These are phyloP conservation scores for Diplazon laetatorius DNA, from an alignment of 2,888 invertebrate genomes.

Conservation along the genomic window DNA sequence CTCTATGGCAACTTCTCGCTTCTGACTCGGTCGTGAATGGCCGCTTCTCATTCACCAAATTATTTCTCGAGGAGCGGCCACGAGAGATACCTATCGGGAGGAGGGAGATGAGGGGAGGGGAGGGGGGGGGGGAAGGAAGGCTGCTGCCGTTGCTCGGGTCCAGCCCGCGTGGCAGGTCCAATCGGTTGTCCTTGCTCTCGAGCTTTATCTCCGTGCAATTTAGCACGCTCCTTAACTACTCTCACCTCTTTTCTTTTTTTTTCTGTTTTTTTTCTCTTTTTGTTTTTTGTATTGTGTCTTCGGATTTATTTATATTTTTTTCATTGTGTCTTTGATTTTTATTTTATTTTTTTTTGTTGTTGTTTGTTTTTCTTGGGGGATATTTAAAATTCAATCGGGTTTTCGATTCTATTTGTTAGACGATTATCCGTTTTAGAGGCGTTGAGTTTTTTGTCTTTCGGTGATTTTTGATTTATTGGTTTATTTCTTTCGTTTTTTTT, in stretches of 20 bases:
- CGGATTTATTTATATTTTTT: neutral
- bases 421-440: no score
- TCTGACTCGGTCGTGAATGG: constrained; percentile 63
- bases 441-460: no score
- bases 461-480: no score
- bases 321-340: neutral
- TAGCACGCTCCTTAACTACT: constrained; percentile 17
- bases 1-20: constrained; percentile 14
- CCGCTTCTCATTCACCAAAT: constrained; percentile 68
- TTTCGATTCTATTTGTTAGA: no score
- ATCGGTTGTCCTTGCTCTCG: constrained; percentile 23
- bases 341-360: no score
- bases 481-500: no score
- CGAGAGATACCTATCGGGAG: constrained; percentile 62
- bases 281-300: neutral
- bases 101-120: constrained; percentile 9
- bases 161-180: constrained; percentile 2
- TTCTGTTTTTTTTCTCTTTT: neutral
- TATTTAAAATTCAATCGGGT: no score
- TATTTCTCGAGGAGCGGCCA: constrained; percentile 66
- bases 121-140: neutral
- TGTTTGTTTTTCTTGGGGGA: no score
- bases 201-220: constrained; percentile 16
- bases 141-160: constrained; percentile 1
- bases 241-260: constrained; percentile 12